A percentile compares a stretch with the other conserved stretches of the same genome.
These are phyloP conservation scores for Diarsia dahlii DNA, from an alignment of 2,888 invertebrate species.

Conservation along the genomic window DNA sequence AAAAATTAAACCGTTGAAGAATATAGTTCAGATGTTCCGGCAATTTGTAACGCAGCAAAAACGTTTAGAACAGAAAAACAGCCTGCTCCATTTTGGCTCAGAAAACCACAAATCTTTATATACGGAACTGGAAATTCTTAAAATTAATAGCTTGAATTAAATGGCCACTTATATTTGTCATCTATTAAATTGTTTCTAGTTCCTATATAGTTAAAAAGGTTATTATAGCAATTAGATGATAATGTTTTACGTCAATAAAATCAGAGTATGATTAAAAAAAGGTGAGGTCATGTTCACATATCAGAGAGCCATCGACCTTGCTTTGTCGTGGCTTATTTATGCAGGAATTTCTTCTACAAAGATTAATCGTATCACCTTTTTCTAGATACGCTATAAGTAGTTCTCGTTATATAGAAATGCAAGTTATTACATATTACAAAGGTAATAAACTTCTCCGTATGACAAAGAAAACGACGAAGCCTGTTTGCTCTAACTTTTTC, in stretches of 20 bases:
- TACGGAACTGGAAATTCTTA: background rate
- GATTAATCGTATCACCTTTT: conserved; percentile 50
- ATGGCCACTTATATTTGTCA: conserved; percentile 19
- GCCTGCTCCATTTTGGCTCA: background rate
- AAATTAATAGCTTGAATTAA: conserved; percentile 8
- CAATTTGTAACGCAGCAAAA: conserved; percentile 5
- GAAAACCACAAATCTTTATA: background rate
- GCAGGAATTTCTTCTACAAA: conserved; percentile 68
- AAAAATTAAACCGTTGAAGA: background rate
- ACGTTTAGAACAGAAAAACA: background rate
- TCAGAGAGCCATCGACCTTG: conserved; percentile 45
- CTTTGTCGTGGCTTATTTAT: conserved; percentile 59
- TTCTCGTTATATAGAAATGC: conserved; percentile 5
- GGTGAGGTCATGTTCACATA: conserved; percentile 56
- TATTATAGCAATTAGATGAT: conserved; percentile 30
- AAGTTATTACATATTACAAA: background rate
- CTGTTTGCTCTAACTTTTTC: conserved; percentile 13
- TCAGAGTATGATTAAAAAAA: conserved; percentile 27
- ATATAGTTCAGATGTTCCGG: conserved; percentile 4
- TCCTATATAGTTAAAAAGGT: conserved; percentile 6
- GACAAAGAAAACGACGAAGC: conserved; percentile 19
- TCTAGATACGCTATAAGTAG: conserved; percentile 3
- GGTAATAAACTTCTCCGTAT: background rate
- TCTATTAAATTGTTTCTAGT: conserved; percentile 26
- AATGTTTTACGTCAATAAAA: conserved; percentile 43